Evolutionary conservation across 2,888 invertebrate species (phyloP), one percentile per base, ranked within the genome.

Genomic region (Dendrolimus houi): DNA sequence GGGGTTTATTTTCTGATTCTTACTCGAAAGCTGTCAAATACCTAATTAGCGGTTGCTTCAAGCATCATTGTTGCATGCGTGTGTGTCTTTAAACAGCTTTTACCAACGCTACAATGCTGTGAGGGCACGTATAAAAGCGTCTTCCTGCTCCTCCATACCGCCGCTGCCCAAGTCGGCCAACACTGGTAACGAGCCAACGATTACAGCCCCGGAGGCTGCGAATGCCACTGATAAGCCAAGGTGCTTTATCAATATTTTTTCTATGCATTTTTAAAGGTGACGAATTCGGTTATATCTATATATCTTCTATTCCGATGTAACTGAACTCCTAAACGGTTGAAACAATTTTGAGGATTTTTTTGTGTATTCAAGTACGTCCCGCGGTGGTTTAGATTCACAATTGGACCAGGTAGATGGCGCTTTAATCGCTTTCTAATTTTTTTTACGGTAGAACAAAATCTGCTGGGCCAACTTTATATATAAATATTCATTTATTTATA

Each of bases 31-130:
- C 29, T 29, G 29, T 29, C 29, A 29, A 29, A 29, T 29, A 52
- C 52, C n/a, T 13, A 52, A 52, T 52, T 14, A 52, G n/a, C 14
- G 52, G 52, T 52, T 9, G 58, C 57, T 57, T 29, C 29, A 29
- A 29, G 29, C 55, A 56, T 58, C 74, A 75, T 75, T 12, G 47
- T 47, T 47, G 47, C 47, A 47, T 47, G 47, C 9, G 9, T 47
- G 75, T 79, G 75, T 79, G 74, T 79, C 72, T 83, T 77, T 81
- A 78, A 80, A 87, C 92, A 96, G 96, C 94, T 96, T 96, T 94
- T 96, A 96, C 94, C 94, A 95, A 92, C 95, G 95, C 90, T 96
- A 96, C 92, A 93, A 94, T 89, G 96, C 95, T 92, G 94, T 96
- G 90, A 95, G 95, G 87, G 96, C 95, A 87, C 95, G 96, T 91